phyloP scores from a whole-genome alignment of 1,140 invertebrate species.

The Drosophila lowei region DNA sequence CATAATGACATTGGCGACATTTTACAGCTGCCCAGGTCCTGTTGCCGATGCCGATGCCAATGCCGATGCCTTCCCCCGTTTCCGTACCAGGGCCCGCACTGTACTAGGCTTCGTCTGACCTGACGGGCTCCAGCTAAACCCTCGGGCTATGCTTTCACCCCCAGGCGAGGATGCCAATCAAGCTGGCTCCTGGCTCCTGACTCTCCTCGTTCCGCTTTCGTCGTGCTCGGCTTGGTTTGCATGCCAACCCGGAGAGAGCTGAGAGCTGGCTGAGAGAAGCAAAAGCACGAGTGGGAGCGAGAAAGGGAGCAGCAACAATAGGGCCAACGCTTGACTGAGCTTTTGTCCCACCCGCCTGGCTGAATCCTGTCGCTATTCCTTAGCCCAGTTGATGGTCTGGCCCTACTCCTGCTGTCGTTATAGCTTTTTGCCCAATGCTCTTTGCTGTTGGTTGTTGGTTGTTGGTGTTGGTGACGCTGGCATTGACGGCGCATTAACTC shows the following conservation, averaged over 20 bases:
- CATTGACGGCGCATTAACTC: conserved; percentile 71
- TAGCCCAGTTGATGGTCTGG: neutral
- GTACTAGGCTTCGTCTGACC: conserved; percentile 4
- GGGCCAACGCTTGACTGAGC: conserved; percentile 45
- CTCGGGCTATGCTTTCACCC: conserved; percentile 19
- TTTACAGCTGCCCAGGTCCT: conserved; percentile 42
- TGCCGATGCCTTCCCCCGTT: too few species aligned
- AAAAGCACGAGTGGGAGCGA: neutral
- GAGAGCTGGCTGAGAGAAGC: neutral
- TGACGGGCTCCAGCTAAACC: neutral
- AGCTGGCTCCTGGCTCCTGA: conserved; percentile 7
- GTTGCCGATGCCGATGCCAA: too few species aligned
- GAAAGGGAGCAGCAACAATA: conserved; percentile 28
- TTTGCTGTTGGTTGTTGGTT: conserved; percentile 20
- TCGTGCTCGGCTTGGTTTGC: conserved; percentile 22
- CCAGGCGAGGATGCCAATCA: conserved; percentile 55
- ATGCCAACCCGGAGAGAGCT: conserved; percentile 3
- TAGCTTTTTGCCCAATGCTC: conserved; percentile 16
- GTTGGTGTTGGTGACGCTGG: conserved; percentile 43
- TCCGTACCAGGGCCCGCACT: too few species aligned
- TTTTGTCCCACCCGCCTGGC: conserved; percentile 6
- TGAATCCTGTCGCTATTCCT: conserved; percentile 10
- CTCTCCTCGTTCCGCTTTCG: conserved; percentile 5
- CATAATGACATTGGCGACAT: conserved; percentile 71
- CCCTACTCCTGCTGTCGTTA: neutral